Base-by-base conservation (phyloP, 35 echinoderm and acorn worm species). In the Ophioderma brevispina region DNA sequence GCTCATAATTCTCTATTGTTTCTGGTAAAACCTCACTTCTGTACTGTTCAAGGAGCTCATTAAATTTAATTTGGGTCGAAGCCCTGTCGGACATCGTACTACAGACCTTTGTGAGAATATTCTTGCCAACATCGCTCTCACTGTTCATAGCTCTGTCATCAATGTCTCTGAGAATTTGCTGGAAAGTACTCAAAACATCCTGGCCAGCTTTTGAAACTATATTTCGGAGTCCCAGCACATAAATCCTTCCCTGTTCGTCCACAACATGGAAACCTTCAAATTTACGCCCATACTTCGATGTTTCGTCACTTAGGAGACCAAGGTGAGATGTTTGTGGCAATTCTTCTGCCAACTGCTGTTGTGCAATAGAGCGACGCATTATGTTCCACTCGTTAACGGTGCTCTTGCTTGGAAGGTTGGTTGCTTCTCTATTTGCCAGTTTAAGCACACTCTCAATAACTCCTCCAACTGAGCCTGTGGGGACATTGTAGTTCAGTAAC, bases 131-230 rank as follows among this genome's bases (percentile, higher is more conserved):
- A n/a, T n/a, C n/a, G n/a, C n/a, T n/a, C n/a, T n/a, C n/a, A n/a
- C n/a, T n/a, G n/a, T n/a, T n/a, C n/a, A n/a, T n/a, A n/a, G n/a
- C n/a, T n/a, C n/a, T n/a, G n/a, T n/a, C n/a, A n/a, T n/a, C n/a
- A 78, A 78, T 91, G 34, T 91, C 89, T 76, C 40, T 0, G 28
- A 91, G 81, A 36, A 91, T 91, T 6, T 77, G 37, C 32, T 91
- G 50, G 11, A 84, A 75, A 31, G 33, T 75, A 31, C 38, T 17
- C 10, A 90, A 49, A 33, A 85, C 70, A 91, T 91, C 89, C 52
- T 91, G 80, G 5, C 80, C 80, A 4, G 89, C 33, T 40, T 91
- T 84, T 11, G 89, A 78, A 13, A 31, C 33, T 18, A 89, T 89
- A 30, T 81, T 76, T 43, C 87, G 31, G 1, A 89, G 14, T 59